These are phyloP conservation scores for Ephialtes manifestator DNA, from an alignment of 2,888 invertebrate genomes.

Conservation along the genomic window DNA sequence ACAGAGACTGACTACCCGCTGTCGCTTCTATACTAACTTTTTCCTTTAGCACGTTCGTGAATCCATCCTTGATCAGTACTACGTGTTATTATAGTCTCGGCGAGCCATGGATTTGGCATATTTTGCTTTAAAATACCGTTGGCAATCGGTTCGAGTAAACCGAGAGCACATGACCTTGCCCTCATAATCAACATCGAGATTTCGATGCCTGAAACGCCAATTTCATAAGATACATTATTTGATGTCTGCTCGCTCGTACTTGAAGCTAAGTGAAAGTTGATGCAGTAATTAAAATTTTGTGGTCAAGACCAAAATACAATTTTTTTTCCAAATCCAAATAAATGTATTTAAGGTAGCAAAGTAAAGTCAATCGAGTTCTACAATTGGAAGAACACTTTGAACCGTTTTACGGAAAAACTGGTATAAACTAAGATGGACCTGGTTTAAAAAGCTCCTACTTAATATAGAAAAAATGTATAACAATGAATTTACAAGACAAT, in stretches of 20 bases:
- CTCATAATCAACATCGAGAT: background rate
- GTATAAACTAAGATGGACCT: too few relatives aligned
- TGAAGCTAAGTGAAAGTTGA: background rate
- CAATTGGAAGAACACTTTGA: too few relatives aligned
- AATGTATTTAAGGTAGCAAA: too few relatives aligned
- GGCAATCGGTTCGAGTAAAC: constrained; percentile 6
- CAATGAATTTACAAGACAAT: too few relatives aligned
- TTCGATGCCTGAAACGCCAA: background rate
- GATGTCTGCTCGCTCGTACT: background rate
- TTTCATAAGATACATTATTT: background rate
- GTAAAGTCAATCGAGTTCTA: too few relatives aligned
- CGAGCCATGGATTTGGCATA: too few relatives aligned
- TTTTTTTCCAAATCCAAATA: too few relatives aligned
- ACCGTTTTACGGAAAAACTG: too few relatives aligned
- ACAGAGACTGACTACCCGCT: constrained; percentile 51
- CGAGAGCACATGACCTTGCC: constrained; percentile 11
- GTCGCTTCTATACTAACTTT: constrained; percentile 15
- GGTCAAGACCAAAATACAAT: too few relatives aligned
- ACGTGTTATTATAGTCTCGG: too few relatives aligned
- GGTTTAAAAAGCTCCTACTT: too few relatives aligned
- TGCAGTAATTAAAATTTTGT: background rate
- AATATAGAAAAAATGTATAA: too few relatives aligned
- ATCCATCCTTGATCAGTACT: constrained; percentile 35
- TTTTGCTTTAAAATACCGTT: background rate
- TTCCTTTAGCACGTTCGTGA: constrained; percentile 41